Evolutionary conservation across 1,140 invertebrate genomes (phyloP), one percentile per base, ranked within the genome.

Genomic region (Temnothorax longispinosus): DNA sequence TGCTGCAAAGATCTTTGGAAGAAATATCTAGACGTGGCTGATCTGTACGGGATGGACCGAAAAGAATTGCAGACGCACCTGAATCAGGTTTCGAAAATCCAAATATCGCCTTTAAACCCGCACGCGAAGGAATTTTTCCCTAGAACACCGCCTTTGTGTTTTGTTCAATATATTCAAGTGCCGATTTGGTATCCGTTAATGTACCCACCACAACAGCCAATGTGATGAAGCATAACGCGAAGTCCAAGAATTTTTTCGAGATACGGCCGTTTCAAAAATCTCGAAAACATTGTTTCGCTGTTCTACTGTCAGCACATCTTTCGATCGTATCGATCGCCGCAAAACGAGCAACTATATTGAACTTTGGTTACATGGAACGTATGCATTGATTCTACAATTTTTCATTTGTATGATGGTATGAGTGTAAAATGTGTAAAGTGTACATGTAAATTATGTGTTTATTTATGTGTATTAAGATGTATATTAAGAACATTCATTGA

Each of bases 1-100:
- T 96, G 97, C 71, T 99, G 98, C 95, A 96, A 97, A 85, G 97
- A 97, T 95, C 96, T 98, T 0, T 98, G 98, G 98, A 97, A 98
- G 91, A 96, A 97, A 74, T 98, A 98, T 91, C 96, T 98, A 62
- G 96, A 97, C 71, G 97, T 97, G 86, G 96, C 97, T n/a, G 98
- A 97, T 74, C 95, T 98, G 1, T 97, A 97, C 90, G 98, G 98
- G 1, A 97, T 98, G 38, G 97, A 97, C 1, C 97, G 97, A 96
- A 95, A 95, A 0, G 96, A 97, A 38, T 92, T 98, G 4, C 95
- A 96, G 64, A 96, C 96, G 32, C 97, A 98, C 87, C 93, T 98
- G 44, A 97, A 98, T 85, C 96, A 96, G 32, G 96, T 97, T 5
- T 88, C 90, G 0, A 69, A 91, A 7, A 97, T 98, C 91, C 95